Base-by-base conservation (phyloP, 2,797 vertebrate species). In the Arrhamphus sclerolepis region DNA sequence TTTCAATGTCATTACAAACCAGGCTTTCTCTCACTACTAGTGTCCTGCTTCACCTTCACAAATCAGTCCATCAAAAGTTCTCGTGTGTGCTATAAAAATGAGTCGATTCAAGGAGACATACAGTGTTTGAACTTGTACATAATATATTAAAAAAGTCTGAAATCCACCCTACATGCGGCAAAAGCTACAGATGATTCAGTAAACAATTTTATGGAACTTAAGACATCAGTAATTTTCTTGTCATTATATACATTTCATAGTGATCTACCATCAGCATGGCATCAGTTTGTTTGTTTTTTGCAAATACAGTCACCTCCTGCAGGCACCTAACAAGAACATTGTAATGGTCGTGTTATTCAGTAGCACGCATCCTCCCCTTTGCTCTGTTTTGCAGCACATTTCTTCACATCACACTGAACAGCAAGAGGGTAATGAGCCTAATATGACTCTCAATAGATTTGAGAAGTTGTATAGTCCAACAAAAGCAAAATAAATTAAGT, bases 1-100 rank as follows among this genome's bases (percentile, higher is more conserved):
- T 85, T 89, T 82, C 88, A 83, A 77, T 77, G 55, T 87, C 88
- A 88, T 91, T 89, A 90, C 79, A 80, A 81, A 84, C 71, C 81
- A 78, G 59, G 51, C 52, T 72, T 65, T 46, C 67, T 65, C 38
- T 60, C 28, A 60, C 64, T 75, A 52, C 68, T 31, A 26, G 56
- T 79, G 70, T 77, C 66, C 51, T 49, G 58, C 57, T 76, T 92
- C 85, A 89, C 89, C 88, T 91, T 89, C 83, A 86, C 73, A 63
- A 62, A 62, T 81, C 80, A 58, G 46, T 87, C 83, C 75, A 86
- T 91, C 89, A 91, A 87, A 90, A 82, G 72, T 82, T 78, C 72
- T 64, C 63, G 57, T 62, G 48, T 71, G 49, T 60, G 79, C 68
- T 70, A 26, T 60, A 63, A 22, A 21, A 38, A 26, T 7, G 2